Percentiles rank a stretch among this genome's conserved stretches.
phyloP scores from a whole-genome alignment of 2,888 invertebrate species.

The Acleris emargana region DNA sequence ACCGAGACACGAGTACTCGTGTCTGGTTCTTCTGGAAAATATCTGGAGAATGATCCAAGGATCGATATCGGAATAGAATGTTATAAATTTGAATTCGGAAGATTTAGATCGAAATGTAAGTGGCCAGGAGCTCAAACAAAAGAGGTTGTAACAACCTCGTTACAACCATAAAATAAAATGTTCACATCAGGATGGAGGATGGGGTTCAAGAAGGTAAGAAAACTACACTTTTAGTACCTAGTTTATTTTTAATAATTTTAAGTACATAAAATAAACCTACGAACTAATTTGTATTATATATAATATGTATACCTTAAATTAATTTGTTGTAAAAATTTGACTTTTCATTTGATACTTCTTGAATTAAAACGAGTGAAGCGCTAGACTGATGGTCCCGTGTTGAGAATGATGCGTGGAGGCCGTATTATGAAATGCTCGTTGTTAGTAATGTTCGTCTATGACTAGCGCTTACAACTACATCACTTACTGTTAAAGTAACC shows the following conservation, averaged over 20 bases:
- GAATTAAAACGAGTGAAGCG: constrained; percentile 68
- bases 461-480: constrained; percentile 79
- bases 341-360: constrained; percentile 78
- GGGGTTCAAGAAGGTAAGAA: constrained; percentile 31
- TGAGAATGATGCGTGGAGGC: constrained; percentile 69
- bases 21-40: too few species aligned
- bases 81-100: too few species aligned
- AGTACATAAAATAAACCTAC: constrained; percentile 84
- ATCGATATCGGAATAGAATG: too few species aligned
- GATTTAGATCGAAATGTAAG: too few species aligned
- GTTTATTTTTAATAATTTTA: constrained; percentile 83
- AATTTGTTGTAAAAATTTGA: constrained; percentile 81
- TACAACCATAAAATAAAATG: too few species aligned
- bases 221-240: constrained; percentile 55
- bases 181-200: not conserved
- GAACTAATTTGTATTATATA: constrained; percentile 84
- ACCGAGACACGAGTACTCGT: too few species aligned
- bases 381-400: constrained; percentile 72
- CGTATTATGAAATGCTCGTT: constrained; percentile 47
- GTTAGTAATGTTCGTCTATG: constrained; percentile 61
- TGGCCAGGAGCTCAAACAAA: too few species aligned
- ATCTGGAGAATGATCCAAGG: too few species aligned
- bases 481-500: constrained; percentile 78
- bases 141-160: too few species aligned
- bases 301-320: constrained; percentile 84